These are phyloP conservation scores for Phalacrocorax brasilianus DNA, from an alignment of 2,113 vertebrate species.

Conservation along the genomic window DNA sequence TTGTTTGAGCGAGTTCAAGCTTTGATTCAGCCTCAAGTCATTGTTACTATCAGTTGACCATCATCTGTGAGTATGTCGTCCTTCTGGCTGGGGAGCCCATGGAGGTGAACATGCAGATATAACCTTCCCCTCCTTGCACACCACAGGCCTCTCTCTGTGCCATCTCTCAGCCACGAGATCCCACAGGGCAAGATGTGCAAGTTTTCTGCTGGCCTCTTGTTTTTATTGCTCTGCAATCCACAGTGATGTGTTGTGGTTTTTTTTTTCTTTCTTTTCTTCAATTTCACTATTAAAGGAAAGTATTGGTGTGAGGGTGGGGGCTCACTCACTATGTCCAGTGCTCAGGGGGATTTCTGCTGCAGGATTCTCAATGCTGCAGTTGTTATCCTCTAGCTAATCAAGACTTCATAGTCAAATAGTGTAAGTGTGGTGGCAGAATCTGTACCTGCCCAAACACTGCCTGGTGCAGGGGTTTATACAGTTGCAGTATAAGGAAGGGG, in stretches of 20 bases:
- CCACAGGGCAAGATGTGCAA: background rate
- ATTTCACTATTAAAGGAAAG: background rate
- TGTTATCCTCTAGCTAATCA: background rate
- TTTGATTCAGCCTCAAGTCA: background rate
- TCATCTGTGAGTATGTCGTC: background rate
- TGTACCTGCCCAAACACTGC: background rate
- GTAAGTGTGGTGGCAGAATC: background rate
- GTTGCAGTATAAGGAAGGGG: background rate
- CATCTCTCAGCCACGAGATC: background rate
- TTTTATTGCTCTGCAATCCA: background rate
- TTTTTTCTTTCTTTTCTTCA: background rate
- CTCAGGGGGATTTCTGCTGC: background rate
- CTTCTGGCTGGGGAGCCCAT: background rate
- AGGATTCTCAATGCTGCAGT: background rate
- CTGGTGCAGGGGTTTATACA: background rate
- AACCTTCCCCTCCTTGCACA: background rate
- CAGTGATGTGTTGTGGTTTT: fast-evolving
- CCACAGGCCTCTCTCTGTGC: background rate
- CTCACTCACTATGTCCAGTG: background rate
- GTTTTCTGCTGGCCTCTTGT: background rate
- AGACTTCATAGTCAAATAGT: background rate
- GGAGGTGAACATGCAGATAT: background rate
- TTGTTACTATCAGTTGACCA: fast-evolving
- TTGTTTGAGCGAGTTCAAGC: background rate
- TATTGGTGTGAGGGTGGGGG: background rate